Conservation (phyloP, 2,113 vertebrate genomes). For the Equus quagga region DNA sequence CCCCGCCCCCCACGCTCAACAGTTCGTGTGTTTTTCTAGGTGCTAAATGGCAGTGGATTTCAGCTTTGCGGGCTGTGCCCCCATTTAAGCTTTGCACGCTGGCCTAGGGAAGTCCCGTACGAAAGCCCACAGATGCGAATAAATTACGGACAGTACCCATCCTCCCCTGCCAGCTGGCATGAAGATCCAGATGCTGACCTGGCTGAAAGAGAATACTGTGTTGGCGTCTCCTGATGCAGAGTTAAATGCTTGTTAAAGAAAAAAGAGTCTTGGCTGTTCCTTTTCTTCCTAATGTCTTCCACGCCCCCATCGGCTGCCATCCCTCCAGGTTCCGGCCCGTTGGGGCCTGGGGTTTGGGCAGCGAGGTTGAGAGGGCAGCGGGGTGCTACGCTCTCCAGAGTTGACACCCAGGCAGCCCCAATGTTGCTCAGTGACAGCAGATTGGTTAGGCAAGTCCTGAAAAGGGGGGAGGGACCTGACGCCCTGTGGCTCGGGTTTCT, state of each 20-base stretch:
- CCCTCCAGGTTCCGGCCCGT: constrained; percentile 80
- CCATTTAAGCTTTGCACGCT: neutral
- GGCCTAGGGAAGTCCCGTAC: constrained; percentile 66
- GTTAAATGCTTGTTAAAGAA: constrained; percentile 85
- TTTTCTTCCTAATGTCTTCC: constrained; percentile 85
- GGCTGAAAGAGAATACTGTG: constrained; percentile 83
- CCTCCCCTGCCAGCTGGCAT: constrained; percentile 80
- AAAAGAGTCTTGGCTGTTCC: constrained; percentile 83
- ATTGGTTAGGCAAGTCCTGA: constrained; percentile 85
- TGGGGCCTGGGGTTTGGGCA: constrained; percentile 80
- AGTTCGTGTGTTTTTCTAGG: neutral
- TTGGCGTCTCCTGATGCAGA: constrained; percentile 81
- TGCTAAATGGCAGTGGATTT: neutral
- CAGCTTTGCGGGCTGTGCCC: constrained; percentile 21
- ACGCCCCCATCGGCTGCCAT: constrained; percentile 80
- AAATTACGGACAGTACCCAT: constrained; percentile 71
- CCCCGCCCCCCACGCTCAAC: neutral
- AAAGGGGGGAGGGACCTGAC: constrained; percentile 84
- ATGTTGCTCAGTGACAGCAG: constrained; percentile 84
- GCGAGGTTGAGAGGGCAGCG: constrained; percentile 81
- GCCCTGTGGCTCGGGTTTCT: constrained; percentile 83
- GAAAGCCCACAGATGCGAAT: constrained; percentile 69
- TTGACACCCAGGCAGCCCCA: constrained; percentile 85
- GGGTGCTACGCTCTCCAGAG: constrained; percentile 81
- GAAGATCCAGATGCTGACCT: constrained; percentile 81